Evolutionary conservation across 2,888 invertebrate genomes (phyloP).

Genomic region (Hesperia comma): DNA sequence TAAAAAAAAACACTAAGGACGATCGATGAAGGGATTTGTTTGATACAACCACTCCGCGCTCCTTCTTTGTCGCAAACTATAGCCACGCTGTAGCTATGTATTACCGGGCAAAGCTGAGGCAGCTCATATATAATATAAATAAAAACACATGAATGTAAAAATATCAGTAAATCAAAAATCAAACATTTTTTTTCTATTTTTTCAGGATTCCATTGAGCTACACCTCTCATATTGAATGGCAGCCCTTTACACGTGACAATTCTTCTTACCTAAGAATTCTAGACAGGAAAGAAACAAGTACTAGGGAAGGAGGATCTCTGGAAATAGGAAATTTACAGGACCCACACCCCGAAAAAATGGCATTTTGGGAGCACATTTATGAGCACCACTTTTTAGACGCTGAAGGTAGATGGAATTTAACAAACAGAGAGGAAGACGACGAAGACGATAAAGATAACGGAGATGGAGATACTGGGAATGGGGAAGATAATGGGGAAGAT

Average conservation of each 20-base stretch:
- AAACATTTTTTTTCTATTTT: constrained; percentile 26
- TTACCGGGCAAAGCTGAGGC: no score
- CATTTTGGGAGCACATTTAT: constrained; percentile 70
- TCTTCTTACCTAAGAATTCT: constrained; percentile 57
- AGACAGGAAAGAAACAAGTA: constrained; percentile 52
- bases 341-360: constrained; percentile 56
- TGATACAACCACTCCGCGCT: no score
- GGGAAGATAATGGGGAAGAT: constrained; percentile 38
- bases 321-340: constrained; percentile 55
- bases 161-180: no score
- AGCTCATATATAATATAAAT: no score
- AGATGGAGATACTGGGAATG: constrained; percentile 35
- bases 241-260: constrained; percentile 53
- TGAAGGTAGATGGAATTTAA: constrained; percentile 57
- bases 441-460: constrained; percentile 41
- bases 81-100: no score
- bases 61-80: no score
- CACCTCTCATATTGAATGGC: constrained; percentile 58
- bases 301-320: constrained; percentile 45
- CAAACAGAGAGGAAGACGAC: constrained; percentile 50
- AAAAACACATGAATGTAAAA: no score
- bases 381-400: constrained; percentile 64
- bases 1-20: no score
- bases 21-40: no score
- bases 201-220: constrained; percentile 63